Conservation (phyloP, 2,888 invertebrate genomes). For the Bombylius discolor region DNA sequence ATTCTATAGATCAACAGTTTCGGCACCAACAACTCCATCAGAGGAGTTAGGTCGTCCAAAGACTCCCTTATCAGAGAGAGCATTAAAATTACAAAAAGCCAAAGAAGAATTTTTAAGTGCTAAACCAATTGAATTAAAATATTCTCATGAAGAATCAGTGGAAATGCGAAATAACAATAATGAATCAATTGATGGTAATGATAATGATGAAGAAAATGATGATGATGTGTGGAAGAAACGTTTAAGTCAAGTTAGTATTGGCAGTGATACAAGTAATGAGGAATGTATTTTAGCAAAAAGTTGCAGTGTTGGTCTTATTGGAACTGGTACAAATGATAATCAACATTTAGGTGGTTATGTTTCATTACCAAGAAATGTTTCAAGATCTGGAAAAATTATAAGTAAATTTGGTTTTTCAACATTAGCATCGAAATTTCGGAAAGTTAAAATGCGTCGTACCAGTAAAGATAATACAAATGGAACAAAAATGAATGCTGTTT, state of each 20-base stretch:
- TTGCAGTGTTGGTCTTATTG: conserved; percentile 66
- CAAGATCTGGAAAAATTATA: conserved; percentile 29
- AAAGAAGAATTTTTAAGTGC: conserved; percentile 57
- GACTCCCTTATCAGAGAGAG: conserved; percentile 37
- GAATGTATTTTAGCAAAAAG: conserved; percentile 50
- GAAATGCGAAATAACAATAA: conserved; percentile 11
- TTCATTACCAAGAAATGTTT: conserved; percentile 38
- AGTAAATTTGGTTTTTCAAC: conserved; percentile 41
- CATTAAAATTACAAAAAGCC: conserved; percentile 52
- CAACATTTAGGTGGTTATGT: conserved; percentile 39
- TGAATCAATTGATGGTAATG: neutral
- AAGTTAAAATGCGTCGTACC: conserved; percentile 39
- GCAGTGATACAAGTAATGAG: conserved; percentile 43
- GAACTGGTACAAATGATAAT: conserved; percentile 16
- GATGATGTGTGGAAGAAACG: conserved; percentile 23
- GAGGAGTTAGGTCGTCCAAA: conserved; percentile 20
- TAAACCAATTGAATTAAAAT: conserved; percentile 15
- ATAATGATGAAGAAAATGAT: conserved; percentile 7
- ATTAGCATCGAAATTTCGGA: conserved; percentile 47
- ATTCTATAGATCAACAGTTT: conserved; percentile 13
- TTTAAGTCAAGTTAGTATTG: conserved; percentile 49
- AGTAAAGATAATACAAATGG: conserved; percentile 23
- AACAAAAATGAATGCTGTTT: conserved; percentile 46
- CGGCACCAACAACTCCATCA: conserved; percentile 20
- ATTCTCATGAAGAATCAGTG: conserved; percentile 16